Percentiles rank a stretch among this genome's conserved stretches.
phyloP scores from a whole-genome alignment of 2,888 invertebrate species.

The Athetis lepigone region DNA sequence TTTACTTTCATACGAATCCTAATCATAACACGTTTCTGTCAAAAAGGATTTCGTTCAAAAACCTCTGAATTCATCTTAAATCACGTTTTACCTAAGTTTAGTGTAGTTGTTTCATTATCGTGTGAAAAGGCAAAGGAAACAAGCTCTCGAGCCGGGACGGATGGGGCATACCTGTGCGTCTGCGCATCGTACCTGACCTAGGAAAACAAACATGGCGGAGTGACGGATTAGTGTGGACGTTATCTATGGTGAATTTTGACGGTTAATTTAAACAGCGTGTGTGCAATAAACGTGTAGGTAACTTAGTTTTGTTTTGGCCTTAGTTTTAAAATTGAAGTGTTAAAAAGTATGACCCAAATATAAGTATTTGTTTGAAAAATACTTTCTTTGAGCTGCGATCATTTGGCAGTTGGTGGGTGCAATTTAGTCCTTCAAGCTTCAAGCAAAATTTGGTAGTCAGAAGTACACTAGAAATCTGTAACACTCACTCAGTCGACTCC shows the following conservation, averaged over 20 bases:
- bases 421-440: too few relatives aligned
- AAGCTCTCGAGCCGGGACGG: slow-evolving; percentile 75
- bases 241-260: slow-evolving; percentile 9
- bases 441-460: too few relatives aligned
- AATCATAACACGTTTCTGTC: slow-evolving; percentile 55
- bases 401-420: too few relatives aligned
- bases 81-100: slow-evolving; percentile 69
- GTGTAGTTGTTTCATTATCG: slow-evolving; percentile 81
- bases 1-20: slow-evolving; percentile 47
- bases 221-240: slow-evolving; percentile 72
- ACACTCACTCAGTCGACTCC: too few relatives aligned
- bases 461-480: too few relatives aligned
- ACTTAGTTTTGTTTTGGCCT: too few relatives aligned
- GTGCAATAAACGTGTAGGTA: background rate
- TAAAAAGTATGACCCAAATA: too few relatives aligned
- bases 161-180: slow-evolving; percentile 81
- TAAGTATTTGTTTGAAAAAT: too few relatives aligned
- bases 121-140: slow-evolving; percentile 83
- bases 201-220: slow-evolving; percentile 85
- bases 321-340: too few relatives aligned
- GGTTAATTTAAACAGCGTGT: background rate
- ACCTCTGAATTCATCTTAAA: slow-evolving; percentile 61
- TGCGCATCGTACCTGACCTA: slow-evolving; percentile 88
- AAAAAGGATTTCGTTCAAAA: slow-evolving; percentile 52
- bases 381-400: too few relatives aligned